These are phyloP conservation scores for Cremastinae sp. DNA, from an alignment of 2,888 invertebrate genomes.

Conservation along the genomic window DNA sequence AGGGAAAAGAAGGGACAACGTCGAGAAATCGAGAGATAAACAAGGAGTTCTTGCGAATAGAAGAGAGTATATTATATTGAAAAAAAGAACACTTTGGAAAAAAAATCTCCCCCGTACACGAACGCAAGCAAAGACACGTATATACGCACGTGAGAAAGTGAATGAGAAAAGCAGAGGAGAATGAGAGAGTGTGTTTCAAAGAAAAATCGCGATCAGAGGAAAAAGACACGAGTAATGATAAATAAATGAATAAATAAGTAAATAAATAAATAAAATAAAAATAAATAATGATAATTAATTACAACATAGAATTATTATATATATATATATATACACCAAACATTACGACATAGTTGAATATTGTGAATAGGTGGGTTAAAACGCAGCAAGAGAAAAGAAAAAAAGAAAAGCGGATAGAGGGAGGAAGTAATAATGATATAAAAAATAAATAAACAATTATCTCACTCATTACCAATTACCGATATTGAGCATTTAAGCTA, in stretches of 20 bases:
- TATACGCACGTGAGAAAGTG: no score
- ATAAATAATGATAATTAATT: slow-evolving; percentile 47
- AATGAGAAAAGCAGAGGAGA: no score
- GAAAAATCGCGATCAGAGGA: no score
- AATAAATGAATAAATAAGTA: neutral
- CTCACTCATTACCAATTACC: slow-evolving; percentile 70
- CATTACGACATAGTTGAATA: slow-evolving; percentile 77
- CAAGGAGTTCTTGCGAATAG: no score
- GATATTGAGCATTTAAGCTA: slow-evolving; percentile 73
- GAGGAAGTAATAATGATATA: no score
- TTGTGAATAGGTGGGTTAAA: slow-evolving; percentile 76
- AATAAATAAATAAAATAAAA: slow-evolving; percentile 3
- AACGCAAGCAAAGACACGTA: neutral
- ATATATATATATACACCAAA: slow-evolving; percentile 76
- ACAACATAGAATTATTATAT: slow-evolving; percentile 75
- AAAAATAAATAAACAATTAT: slow-evolving; percentile 35
- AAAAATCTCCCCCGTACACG: neutral
- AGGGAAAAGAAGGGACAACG: neutral
- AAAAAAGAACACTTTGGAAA: neutral
- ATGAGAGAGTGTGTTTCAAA: no score
- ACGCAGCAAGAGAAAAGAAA: no score
- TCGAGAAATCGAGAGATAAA: no score
- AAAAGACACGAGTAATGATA: no score
- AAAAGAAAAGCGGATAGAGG: no score
- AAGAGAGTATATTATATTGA: neutral